Evolutionary conservation across 2,797 vertebrate genomes (phyloP), one percentile per base, ranked within the genome.

Genomic region (Remorina albescens): DNA sequence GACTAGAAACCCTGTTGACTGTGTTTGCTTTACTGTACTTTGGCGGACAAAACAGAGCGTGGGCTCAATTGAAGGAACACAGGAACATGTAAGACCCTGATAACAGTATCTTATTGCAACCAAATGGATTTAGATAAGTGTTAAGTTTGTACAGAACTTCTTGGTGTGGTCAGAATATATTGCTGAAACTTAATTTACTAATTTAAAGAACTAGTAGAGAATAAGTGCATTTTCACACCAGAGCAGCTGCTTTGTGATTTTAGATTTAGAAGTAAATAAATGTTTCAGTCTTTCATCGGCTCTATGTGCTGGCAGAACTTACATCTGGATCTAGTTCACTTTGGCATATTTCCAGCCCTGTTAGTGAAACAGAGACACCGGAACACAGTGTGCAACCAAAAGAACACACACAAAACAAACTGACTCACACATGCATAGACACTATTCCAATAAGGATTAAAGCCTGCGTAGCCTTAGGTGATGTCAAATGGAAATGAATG

Each of bases 391-490:
- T 62, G 46, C 18, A 63, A 32, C n/a, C 7, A 8, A 26, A 34
- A 44, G 57, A 60, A 46, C 49, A 44, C 3, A 23, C 44, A 69
- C 62, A 56, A 10, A 65, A 13, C 30, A 30, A 3, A 30, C 3
- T 30, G 30, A 54, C 49, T 26, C 25, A 51, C 58, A 62, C 56
- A 41, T 41, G 50, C 9, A 50, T 60, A 50, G 63, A 71, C 42
- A 36, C 19, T 70, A 63, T 80, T 83, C 62, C 75, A 85, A 82
- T 83, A 82, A 69, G 70, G 81, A 87, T 89, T 86, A 86, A 68
- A 64, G 60, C 10, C 5, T 44, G 46, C 39, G 59, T 60, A 49
- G 71, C 83, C 71, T 9, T 0, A 57, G 77, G 74, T 85, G 67
- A 73, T 73, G 75, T 84, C 15, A 78, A 76, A 83, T 47, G 25